These are phyloP conservation scores for Cyprinus carpio DNA, from an alignment of 2,113 vertebrate species.

Conservation along the genomic window DNA sequence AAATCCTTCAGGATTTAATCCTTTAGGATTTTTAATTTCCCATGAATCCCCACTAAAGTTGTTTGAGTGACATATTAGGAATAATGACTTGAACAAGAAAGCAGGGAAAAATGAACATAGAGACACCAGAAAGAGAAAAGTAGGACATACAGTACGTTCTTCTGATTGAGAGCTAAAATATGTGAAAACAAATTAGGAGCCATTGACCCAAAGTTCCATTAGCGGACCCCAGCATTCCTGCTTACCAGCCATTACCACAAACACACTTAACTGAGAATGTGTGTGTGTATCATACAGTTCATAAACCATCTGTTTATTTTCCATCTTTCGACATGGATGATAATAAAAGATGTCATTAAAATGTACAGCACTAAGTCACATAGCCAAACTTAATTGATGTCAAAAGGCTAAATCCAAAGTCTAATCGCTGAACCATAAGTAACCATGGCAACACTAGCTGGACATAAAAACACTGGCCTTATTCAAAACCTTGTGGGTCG, in stretches of 20 bases:
- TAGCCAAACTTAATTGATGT: slow-evolving; percentile 30
- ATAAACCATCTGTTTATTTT: slow-evolving; percentile 4
- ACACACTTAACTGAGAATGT: slow-evolving; percentile 16
- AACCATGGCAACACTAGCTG: slow-evolving; percentile 18
- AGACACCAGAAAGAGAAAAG: not conserved
- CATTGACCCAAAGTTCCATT: slow-evolving; percentile 21
- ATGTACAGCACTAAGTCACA: slow-evolving; percentile 11
- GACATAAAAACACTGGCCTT: slow-evolving; percentile 9
- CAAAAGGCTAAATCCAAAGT: slow-evolving; percentile 18
- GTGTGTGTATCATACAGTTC: slow-evolving; percentile 7
- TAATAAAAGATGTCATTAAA: slow-evolving; percentile 32
- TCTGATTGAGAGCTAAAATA: not conserved
- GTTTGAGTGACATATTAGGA: not conserved
- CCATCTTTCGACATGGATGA: not conserved
- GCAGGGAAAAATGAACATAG: not conserved
- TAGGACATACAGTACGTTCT: not conserved
- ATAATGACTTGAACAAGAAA: not conserved
- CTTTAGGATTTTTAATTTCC: not conserved
- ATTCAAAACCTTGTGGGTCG: slow-evolving; percentile 17
- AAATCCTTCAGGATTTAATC: not conserved
- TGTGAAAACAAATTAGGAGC: not conserved
- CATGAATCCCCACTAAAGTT: not conserved
- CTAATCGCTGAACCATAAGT: slow-evolving; percentile 17
- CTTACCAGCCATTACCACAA: slow-evolving; percentile 8
- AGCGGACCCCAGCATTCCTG: not conserved